These are phyloP conservation scores for Dendroctonus valens DNA, from an alignment of 1,140 invertebrate genomes.

Conservation along the genomic window DNA sequence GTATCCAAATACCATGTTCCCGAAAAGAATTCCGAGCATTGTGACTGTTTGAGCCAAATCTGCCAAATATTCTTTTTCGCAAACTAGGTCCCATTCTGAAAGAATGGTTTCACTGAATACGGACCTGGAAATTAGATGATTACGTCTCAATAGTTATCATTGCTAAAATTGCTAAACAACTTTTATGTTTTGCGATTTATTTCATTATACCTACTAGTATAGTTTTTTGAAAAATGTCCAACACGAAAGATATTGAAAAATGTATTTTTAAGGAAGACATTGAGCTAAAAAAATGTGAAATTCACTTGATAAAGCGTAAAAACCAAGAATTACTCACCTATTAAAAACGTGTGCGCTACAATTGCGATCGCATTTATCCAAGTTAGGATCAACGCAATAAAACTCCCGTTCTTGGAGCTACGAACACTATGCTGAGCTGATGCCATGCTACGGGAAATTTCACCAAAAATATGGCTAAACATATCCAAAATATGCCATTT, in stretches of 20 bases:
- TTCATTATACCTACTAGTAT: too few relatives aligned
- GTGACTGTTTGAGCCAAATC: slow-evolving; percentile 72
- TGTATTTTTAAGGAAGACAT: too few relatives aligned
- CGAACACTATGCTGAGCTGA: slow-evolving; percentile 55
- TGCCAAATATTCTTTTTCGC: slow-evolving; percentile 60
- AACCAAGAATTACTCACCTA: slow-evolving; percentile 33
- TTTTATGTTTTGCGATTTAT: too few relatives aligned
- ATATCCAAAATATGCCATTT: slow-evolving; percentile 70
- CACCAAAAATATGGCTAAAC: slow-evolving; percentile 62
- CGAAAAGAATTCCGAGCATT: slow-evolving; percentile 73
- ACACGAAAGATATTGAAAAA: too few relatives aligned
- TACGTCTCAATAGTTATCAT: neutral
- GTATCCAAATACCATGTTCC: slow-evolving; percentile 71
- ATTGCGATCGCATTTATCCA: slow-evolving; percentile 38
- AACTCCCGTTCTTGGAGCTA: slow-evolving; percentile 44
- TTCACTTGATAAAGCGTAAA: too few relatives aligned
- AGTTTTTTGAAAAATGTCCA: too few relatives aligned
- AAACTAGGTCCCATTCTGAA: slow-evolving; percentile 74
- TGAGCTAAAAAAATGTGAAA: too few relatives aligned
- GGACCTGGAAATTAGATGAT: slow-evolving; percentile 34
- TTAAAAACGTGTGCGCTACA: slow-evolving; percentile 43
- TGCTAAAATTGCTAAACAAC: too few relatives aligned
- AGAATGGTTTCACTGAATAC: slow-evolving; percentile 70
- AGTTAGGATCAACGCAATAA: slow-evolving; percentile 38
- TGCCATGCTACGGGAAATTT: slow-evolving; percentile 75